Percentiles rank a stretch among this genome's conserved stretches.
Evolutionary conservation across 2,888 invertebrate genomes (phyloP).

Genomic region (Habrosyne pyritoides): DNA sequence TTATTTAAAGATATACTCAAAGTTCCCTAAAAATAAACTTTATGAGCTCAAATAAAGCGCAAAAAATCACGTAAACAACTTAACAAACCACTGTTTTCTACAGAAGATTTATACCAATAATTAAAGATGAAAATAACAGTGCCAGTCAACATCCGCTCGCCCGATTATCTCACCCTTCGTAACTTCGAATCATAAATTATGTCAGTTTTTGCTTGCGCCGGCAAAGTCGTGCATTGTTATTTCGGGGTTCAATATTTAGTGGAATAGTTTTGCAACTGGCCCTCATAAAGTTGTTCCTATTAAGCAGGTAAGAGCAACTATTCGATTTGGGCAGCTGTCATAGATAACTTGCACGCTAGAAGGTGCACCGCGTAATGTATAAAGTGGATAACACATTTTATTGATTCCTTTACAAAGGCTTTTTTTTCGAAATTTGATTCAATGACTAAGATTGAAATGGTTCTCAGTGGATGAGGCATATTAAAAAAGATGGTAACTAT

Average conservation of each 20-base stretch:
- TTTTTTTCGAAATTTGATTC: no score
- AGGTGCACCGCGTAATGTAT: slow-evolving; percentile 20
- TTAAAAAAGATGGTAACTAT: no score
- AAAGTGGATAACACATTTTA: background rate
- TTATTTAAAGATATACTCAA: no score
- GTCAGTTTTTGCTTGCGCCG: slow-evolving; percentile 57
- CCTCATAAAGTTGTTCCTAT: slow-evolving; percentile 49
- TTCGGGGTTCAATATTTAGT: slow-evolving; percentile 59
- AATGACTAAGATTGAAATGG: no score
- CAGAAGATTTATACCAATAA: background rate
- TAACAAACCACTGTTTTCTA: background rate
- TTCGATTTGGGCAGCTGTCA: slow-evolving; percentile 18
- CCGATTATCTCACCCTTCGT: slow-evolving; percentile 27
- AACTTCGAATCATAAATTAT: slow-evolving; percentile 59
- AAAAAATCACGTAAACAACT: background rate
- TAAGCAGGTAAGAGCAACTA: slow-evolving; percentile 33
- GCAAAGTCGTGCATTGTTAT: slow-evolving; percentile 59
- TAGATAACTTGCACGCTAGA: slow-evolving; percentile 22
- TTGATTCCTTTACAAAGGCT: background rate
- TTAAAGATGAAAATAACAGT: slow-evolving; percentile 4
- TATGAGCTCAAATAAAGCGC: no score
- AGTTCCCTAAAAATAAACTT: no score
- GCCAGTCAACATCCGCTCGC: slow-evolving; percentile 14
- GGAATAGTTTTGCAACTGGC: slow-evolving; percentile 62
- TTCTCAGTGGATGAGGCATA: no score